phyloP scores from a whole-genome alignment of 2,888 invertebrate species.

The Beris chalybata region DNA sequence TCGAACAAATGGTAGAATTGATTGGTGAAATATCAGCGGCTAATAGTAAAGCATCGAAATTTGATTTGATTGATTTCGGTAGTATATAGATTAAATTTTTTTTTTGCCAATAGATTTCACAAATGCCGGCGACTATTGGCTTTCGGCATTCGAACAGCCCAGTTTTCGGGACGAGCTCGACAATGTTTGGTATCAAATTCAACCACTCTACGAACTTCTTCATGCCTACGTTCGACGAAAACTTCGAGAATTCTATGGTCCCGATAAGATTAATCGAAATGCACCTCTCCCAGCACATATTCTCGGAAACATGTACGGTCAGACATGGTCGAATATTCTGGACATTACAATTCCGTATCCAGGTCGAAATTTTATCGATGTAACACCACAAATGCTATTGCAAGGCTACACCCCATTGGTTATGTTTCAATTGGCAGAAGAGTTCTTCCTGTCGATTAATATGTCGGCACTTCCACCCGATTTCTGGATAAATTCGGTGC shows the following conservation, averaged over 20 bases:
- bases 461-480: conserved; percentile 82
- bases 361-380: conserved; percentile 79
- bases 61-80: background rate
- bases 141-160: conserved; percentile 79
- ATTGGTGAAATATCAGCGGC: conserved; percentile 78
- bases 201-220: conserved; percentile 82
- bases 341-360: conserved; percentile 84
- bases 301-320: conserved; percentile 89
- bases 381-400: conserved; percentile 78
- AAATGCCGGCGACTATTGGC: conserved; percentile 87
- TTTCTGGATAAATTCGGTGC: conserved; percentile 85
- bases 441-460: conserved; percentile 88
- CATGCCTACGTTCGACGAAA: conserved; percentile 88
- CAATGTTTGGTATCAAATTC: conserved; percentile 80
- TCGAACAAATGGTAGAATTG: conserved; percentile 75
- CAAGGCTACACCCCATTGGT: conserved; percentile 84
- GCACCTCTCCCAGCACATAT: conserved; percentile 85
- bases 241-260: conserved; percentile 80
- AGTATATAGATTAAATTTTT: conserved; percentile 18
- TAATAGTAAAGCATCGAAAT: conserved; percentile 64
- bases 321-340: conserved; percentile 81
- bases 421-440: conserved; percentile 86
- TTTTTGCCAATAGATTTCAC: conserved; percentile 69
- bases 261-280: conserved; percentile 75
- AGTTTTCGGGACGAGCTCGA: conserved; percentile 78